phyloP scores from a whole-genome alignment of 1,140 invertebrate species.

The Anoplophora glabripennis region DNA sequence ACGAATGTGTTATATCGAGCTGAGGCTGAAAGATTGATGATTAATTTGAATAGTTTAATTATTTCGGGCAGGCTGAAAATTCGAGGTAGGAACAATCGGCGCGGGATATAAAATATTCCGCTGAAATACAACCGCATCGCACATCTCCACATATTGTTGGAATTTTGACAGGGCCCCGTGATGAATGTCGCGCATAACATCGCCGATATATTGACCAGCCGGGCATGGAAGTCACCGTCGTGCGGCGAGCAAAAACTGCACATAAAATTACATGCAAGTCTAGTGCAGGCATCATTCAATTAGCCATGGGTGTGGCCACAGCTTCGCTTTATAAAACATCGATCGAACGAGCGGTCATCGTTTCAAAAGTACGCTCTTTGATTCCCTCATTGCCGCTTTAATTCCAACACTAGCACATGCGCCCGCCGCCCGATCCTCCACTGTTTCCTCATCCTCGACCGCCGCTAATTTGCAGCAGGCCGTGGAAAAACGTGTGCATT shows the following conservation, averaged over 20 bases:
- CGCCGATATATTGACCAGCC: slow-evolving; percentile 18
- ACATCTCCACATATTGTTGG: slow-evolving; percentile 29
- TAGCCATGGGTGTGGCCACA: slow-evolving; percentile 49
- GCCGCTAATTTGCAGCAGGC: slow-evolving; percentile 20
- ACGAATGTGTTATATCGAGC: neutral
- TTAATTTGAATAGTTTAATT: slow-evolving; percentile 32
- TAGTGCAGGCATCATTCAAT: slow-evolving; percentile 47
- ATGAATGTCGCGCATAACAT: slow-evolving; percentile 31
- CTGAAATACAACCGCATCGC: slow-evolving; percentile 28
- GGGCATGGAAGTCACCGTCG: slow-evolving; percentile 16
- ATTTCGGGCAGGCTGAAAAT: slow-evolving; percentile 21
- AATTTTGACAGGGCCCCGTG: slow-evolving; percentile 30
- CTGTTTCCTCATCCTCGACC: slow-evolving; percentile 25
- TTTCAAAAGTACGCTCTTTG: slow-evolving; percentile 51
- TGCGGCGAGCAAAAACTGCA: slow-evolving; percentile 26
- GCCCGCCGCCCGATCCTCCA: slow-evolving; percentile 31
- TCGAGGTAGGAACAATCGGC: slow-evolving; percentile 26
- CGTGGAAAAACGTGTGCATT: slow-evolving; percentile 24
- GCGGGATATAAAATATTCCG: slow-evolving; percentile 32
- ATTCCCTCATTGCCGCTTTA: slow-evolving; percentile 50
- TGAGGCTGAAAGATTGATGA: slow-evolving; percentile 11
- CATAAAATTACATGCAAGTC: slow-evolving; percentile 37
- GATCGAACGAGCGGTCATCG: slow-evolving; percentile 51
- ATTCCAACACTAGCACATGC: slow-evolving; percentile 45
- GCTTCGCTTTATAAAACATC: slow-evolving; percentile 50